Conservation (phyloP, 2,797 vertebrate species). For the Cossypha dichroa region DNA sequence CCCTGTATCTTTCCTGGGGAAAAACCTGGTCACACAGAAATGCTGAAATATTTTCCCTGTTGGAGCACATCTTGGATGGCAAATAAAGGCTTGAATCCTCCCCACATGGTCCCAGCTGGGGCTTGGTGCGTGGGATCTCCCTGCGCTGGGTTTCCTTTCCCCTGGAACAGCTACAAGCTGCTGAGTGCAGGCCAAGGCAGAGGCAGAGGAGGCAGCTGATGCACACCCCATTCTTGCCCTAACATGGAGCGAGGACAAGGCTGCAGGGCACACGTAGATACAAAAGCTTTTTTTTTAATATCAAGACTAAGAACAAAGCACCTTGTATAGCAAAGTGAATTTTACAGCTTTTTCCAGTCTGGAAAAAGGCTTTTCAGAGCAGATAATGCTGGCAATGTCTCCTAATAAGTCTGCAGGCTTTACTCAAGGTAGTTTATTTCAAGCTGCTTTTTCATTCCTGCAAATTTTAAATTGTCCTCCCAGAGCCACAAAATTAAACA, state of each 20-base stretch:
- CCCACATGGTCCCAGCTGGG: background rate
- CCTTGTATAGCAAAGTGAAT: slow-evolving; percentile 16
- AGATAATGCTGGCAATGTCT: background rate
- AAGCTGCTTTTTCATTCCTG: background rate
- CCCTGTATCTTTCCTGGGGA: background rate
- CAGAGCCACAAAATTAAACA: background rate
- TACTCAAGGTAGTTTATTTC: slow-evolving; percentile 12
- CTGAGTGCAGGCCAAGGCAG: slow-evolving; percentile 42
- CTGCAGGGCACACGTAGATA: background rate
- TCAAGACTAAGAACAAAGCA: slow-evolving; percentile 28
- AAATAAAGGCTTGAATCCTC: background rate
- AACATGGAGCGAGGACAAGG: slow-evolving; percentile 47
- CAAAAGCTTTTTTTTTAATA: background rate
- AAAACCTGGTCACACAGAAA: background rate
- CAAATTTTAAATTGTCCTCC: background rate
- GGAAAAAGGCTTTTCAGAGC: background rate
- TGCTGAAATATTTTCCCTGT: background rate
- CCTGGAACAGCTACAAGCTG: background rate
- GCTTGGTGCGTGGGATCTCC: background rate
- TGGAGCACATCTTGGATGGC: background rate
- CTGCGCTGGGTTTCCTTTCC: background rate
- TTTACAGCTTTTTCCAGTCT: background rate
- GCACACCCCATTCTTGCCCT: slow-evolving; percentile 26
- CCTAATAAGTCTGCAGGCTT: background rate
- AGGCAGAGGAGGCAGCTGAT: slow-evolving; percentile 10